These are phyloP conservation scores for Aphelenchoides besseyi DNA, from an alignment of 1,140 invertebrate species.

Conservation along the genomic window DNA sequence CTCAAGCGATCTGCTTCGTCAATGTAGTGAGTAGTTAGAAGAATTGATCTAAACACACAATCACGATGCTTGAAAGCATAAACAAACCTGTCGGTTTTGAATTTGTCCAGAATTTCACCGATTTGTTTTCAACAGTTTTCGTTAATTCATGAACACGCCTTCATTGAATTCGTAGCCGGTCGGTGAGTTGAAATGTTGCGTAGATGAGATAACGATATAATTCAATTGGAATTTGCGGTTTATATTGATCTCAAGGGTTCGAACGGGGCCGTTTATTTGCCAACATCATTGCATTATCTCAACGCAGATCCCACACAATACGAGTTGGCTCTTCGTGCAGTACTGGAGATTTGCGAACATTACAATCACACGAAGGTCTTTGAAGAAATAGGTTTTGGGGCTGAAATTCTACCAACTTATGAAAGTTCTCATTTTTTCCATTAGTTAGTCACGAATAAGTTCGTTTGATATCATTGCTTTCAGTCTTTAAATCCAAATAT, in stretches of 20 bases:
- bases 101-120: too few species aligned
- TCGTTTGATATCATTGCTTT: too few species aligned
- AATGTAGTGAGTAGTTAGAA: too few species aligned
- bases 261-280: constrained; percentile 69
- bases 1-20: too few species aligned
- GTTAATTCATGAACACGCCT: background rate
- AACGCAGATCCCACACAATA: constrained; percentile 68
- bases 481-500: too few species aligned
- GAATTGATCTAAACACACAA: too few species aligned
- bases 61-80: too few species aligned
- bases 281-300: constrained; percentile 69
- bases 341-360: constrained; percentile 71
- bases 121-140: background rate
- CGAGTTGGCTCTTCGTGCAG: constrained; percentile 66
- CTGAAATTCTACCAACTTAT: constrained; percentile 36
- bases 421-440: constrained; percentile 47
- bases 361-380: constrained; percentile 65
- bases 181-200: background rate
- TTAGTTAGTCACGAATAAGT: too few species aligned
- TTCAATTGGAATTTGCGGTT: constrained; percentile 69
- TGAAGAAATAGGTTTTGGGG: constrained; percentile 56
- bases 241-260: constrained; percentile 73
- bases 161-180: background rate
- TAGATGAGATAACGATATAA: too few species aligned
- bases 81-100: too few species aligned